Base-by-base conservation (phyloP, 1,140 invertebrate genomes). In the Lasaia peninsularis region DNA sequence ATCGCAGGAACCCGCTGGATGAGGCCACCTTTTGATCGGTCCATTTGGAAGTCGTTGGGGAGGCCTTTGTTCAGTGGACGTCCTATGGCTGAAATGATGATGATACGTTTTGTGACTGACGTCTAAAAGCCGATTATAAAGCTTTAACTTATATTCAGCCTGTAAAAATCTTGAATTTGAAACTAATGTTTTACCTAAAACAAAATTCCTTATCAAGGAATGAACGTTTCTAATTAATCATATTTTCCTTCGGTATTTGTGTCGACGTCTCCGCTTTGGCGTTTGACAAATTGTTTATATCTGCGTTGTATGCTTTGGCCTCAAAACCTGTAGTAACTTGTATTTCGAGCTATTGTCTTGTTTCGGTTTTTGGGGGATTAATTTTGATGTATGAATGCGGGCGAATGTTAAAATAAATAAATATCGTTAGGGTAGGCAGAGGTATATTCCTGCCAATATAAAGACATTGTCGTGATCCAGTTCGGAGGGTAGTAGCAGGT, bases 271-370 rank as follows among this genome's bases (percentile, higher is more conserved):
- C 44, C 44, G 44, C 16, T 48, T 21, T 48, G 21, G 2, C 44
- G 44, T 48, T 48, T 48, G 44, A 48, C 44, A 48, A 48, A 48
- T 24, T 48, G 44, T 48, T 10, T 48, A 11, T 48, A 48, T 48
- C 11, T 48, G 44, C 18, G 18, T 48, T 24, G 20, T 48, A 18
- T 48, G 20, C 1, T 21, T 21, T 24, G 44, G 44, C 16, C 44
- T 12, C 44, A 18, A 20, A 48, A 48, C 44, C 44, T 48, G 44
- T 48, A 28, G 20, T 48, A 48, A 48, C 44, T 18, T 48, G 44
- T 48, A 28, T 48, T 48, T 48, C 6, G 18, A 7, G 44, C 44
- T 48, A 48, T 48, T 48, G 44, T 48, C 44, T 48, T 48, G 44
- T 48, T 48, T 48, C 16, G 44, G 44, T 48, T 48, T n/a, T 24